These are phyloP conservation scores for Pseudochirops corinnae DNA, from an alignment of 2,797 vertebrate genomes.

Conservation along the genomic window DNA sequence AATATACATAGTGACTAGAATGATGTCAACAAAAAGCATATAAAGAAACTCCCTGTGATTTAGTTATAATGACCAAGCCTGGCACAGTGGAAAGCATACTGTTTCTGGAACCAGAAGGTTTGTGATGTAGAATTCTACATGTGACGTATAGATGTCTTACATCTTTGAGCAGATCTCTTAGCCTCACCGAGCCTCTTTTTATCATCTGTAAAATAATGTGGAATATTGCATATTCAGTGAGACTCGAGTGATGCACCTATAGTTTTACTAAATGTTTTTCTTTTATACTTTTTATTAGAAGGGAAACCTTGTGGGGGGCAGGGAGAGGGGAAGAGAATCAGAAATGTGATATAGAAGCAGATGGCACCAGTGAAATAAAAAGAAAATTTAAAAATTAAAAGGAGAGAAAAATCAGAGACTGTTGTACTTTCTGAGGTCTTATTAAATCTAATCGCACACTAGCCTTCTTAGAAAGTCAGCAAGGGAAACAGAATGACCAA, in stretches of 20 bases:
- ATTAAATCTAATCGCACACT: background rate
- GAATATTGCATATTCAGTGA: background rate
- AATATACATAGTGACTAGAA: background rate
- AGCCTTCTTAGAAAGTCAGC: slow-evolving; percentile 9
- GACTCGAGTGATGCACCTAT: background rate
- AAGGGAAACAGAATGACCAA: background rate
- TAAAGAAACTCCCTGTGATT: background rate
- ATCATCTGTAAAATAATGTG: background rate
- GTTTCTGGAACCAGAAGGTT: background rate
- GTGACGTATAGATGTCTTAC: background rate
- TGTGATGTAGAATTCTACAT: background rate
- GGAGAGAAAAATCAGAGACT: background rate
- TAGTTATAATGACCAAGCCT: background rate
- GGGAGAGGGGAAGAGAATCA: background rate
- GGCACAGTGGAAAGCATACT: background rate
- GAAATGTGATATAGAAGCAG: background rate
- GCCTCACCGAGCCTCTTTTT: background rate
- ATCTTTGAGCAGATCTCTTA: background rate
- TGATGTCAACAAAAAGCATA: background rate
- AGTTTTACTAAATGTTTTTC: background rate
- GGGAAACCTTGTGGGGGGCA: background rate
- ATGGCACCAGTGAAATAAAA: background rate
- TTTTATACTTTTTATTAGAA: background rate
- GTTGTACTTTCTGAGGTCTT: background rate
- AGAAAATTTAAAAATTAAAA: background rate